Evolutionary conservation across 2,888 invertebrate genomes (phyloP).

Genomic region (Copidosoma aretas): DNA sequence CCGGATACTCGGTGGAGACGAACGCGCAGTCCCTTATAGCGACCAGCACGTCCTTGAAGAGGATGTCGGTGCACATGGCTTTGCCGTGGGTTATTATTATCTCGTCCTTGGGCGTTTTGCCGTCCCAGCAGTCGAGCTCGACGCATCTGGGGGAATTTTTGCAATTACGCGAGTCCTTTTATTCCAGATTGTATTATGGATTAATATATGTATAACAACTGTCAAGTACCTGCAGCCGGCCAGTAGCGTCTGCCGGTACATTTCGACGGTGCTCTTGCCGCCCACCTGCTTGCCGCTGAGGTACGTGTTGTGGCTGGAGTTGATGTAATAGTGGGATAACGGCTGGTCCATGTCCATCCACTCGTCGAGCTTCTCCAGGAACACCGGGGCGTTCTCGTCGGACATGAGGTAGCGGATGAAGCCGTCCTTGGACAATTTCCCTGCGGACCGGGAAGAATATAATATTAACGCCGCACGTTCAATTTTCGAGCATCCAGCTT

Average conservation of each 20-base stretch:
- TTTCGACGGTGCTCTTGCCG: slow-evolving; percentile 74
- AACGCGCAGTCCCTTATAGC: slow-evolving; percentile 75
- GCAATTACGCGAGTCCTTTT: not conserved
- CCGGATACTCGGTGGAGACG: slow-evolving; percentile 72
- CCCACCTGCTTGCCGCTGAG: slow-evolving; percentile 72
- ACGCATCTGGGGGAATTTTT: slow-evolving; percentile 65
- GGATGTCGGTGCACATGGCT: slow-evolving; percentile 77
- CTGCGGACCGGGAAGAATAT: slow-evolving; percentile 45
- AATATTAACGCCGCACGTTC: too few relatives aligned
- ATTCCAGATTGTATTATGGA: not conserved
- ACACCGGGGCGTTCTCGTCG: slow-evolving; percentile 76
- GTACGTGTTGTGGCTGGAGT: slow-evolving; percentile 73
- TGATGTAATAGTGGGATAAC: slow-evolving; percentile 74
- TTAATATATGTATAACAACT: too few relatives aligned
- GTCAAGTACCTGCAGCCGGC: slow-evolving; percentile 62
- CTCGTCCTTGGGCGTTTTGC: slow-evolving; percentile 71
- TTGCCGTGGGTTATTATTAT: slow-evolving; percentile 79
- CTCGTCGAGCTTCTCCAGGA: slow-evolving; percentile 71
- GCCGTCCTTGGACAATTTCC: slow-evolving; percentile 68
- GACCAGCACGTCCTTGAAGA: slow-evolving; percentile 69
- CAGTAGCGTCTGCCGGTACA: slow-evolving; percentile 65
- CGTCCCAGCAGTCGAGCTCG: slow-evolving; percentile 77
- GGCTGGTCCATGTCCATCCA: slow-evolving; percentile 76
- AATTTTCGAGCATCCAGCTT: too few relatives aligned
- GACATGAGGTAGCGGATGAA: slow-evolving; percentile 75